These are phyloP conservation scores for Cerceris ruficornis DNA, from an alignment of 2,888 invertebrate genomes.

Conservation along the genomic window DNA sequence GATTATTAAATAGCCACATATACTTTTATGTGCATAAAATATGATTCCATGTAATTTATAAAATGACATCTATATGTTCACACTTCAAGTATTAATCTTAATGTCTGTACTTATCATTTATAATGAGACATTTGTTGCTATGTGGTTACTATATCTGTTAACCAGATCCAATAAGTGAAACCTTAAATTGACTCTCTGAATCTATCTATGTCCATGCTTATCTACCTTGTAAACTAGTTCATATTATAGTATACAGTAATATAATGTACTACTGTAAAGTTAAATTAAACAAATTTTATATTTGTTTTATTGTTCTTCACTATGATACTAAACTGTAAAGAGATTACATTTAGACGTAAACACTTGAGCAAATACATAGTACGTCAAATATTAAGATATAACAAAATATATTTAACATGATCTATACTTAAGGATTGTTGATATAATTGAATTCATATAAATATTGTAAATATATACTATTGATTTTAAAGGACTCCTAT, in stretches of 20 bases:
- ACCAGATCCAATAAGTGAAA: conserved; percentile 74
- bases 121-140: conserved; percentile 19
- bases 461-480: neutral
- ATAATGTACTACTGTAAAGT: neutral
- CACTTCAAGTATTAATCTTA: neutral
- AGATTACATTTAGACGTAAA: neutral
- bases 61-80: neutral
- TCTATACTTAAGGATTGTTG: too few species aligned
- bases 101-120: conserved; percentile 15
- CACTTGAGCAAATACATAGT: neutral
- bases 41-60: neutral
- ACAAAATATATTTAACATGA: too few species aligned
- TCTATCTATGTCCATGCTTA: conserved; percentile 58
- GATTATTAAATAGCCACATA: neutral
- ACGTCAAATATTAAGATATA: neutral
- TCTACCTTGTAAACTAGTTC: conserved; percentile 59
- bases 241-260: conserved; percentile 34
- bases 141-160: conserved; percentile 42
- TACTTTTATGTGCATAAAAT: neutral
- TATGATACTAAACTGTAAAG: neutral
- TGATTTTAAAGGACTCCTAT: neutral
- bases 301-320: neutral
- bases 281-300: neutral
- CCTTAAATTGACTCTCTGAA: conserved; percentile 70
- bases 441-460: neutral